Evolutionary conservation across 2,888 invertebrate genomes (phyloP), one percentile per base, ranked within the genome.

Genomic region (Embidobia sp.): DNA sequence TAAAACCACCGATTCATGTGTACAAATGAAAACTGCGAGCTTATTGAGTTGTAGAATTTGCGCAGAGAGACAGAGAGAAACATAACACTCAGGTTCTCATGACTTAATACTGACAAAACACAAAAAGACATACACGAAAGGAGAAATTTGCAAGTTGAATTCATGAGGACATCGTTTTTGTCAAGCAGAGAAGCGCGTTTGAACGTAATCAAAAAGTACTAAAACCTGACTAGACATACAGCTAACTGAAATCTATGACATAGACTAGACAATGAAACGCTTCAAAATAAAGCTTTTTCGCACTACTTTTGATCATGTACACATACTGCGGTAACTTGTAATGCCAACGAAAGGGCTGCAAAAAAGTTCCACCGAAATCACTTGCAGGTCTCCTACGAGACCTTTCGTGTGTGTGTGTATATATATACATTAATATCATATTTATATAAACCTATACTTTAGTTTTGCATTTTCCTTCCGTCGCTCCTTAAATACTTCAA

Each of bases 211-310:
- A 5, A 35, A 53, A 53, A 29, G 29, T 27, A 48, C 16, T 18
- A 13, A 16, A 40, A 55, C 40, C 40, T 55, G 55, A 55, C 55
- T 55, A 55, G 55, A 40, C 19, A 40, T 29, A 55, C 5, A 27
- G 16, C 53, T 53, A 53, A 53, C 5, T 8, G 26, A 26, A 53
- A 37, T 26, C 26, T 48, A 48, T 48, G 5, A 40, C 16, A 27
- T 7, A 55, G 55, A 55, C 55, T 55, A 55, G 55, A 55, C n/a
- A 55, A 53, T 29, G 7, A 26, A 55, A 27, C 37, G 40, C 40
- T 55, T 11, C n/a, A 44, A 19, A 44, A 10, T 22, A 11, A 44
- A 44, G 44, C 44, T 22, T 26, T 2, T 44, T 44, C 40, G 10
- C n/a, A n/a, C n/a, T n/a, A n/a, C n/a, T n/a, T n/a, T n/a, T n/a